These are phyloP conservation scores for Acronicta psi DNA, from an alignment of 2,888 invertebrate genomes.

Conservation along the genomic window DNA sequence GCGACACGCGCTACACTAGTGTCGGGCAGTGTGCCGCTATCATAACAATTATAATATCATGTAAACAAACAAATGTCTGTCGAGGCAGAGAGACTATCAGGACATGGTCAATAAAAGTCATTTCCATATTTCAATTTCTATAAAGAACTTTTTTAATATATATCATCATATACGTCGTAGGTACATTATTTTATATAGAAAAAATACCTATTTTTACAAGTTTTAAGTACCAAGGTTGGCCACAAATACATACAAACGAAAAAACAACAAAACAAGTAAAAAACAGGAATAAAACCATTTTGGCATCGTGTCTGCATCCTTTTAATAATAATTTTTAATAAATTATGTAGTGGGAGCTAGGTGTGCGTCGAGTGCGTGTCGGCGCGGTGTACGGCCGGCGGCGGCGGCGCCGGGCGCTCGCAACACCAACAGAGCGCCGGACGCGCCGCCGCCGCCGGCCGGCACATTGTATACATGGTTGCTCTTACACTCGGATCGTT, in stretches of 20 bases:
- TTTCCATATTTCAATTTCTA: slow-evolving; percentile 85
- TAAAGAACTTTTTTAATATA: slow-evolving; percentile 87
- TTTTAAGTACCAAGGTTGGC: slow-evolving; percentile 88
- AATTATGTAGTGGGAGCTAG: slow-evolving; percentile 77
- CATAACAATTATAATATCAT: slow-evolving; percentile 24
- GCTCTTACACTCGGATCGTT: slow-evolving; percentile 60
- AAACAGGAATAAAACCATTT: slow-evolving; percentile 89
- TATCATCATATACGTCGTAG: slow-evolving; percentile 86
- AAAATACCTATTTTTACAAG: slow-evolving; percentile 88
- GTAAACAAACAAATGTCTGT: slow-evolving; percentile 41
- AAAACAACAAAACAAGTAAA: slow-evolving; percentile 88
- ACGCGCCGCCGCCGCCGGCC: slow-evolving; percentile 44
- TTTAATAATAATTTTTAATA: slow-evolving; percentile 83
- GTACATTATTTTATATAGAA: slow-evolving; percentile 88
- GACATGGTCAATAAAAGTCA: slow-evolving; percentile 82
- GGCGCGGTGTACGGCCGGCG: slow-evolving; percentile 35
- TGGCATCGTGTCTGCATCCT: slow-evolving; percentile 87
- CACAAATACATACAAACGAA: slow-evolving; percentile 88
- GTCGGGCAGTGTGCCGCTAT: slow-evolving; percentile 25
- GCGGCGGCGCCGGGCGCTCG: slow-evolving; percentile 34
- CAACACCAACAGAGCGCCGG: slow-evolving; percentile 53
- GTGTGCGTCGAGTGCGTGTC: slow-evolving; percentile 61
- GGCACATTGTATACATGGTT: slow-evolving; percentile 51
- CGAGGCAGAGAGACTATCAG: slow-evolving; percentile 52
- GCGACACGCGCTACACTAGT: slow-evolving; percentile 37